Conservation (phyloP, 1,140 invertebrate genomes). For the Drosophila albomicans region DNA sequence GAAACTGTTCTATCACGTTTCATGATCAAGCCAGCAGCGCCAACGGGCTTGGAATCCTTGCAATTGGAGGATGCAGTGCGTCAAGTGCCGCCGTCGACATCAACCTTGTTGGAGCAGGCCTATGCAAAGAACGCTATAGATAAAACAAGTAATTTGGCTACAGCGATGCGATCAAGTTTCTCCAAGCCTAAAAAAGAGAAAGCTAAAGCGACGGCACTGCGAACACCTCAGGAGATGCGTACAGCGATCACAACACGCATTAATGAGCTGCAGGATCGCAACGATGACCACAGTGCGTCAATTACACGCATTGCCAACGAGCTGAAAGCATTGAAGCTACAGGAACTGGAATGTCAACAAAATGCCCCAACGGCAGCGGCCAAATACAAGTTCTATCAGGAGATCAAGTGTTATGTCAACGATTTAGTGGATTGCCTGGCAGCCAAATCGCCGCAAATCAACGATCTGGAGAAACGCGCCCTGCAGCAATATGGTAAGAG, state of each 20-base stretch:
- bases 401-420: constrained; percentile 97
- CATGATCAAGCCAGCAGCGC: constrained; percentile 71
- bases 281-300: constrained; percentile 86
- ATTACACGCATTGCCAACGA: constrained; percentile 86
- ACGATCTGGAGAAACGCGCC: constrained; percentile 91
- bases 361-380: constrained; percentile 89
- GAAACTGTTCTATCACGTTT: constrained; percentile 83
- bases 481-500: constrained; percentile 90
- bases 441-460: constrained; percentile 93
- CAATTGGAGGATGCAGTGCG: constrained; percentile 46
- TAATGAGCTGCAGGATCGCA: constrained; percentile 75
- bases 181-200: constrained; percentile 75
- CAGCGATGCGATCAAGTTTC: constrained; percentile 51
- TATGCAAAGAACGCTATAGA: constrained; percentile 74
- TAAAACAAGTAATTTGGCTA: constrained; percentile 46
- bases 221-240: constrained; percentile 87
- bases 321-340: constrained; percentile 87
- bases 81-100: constrained; percentile 65
- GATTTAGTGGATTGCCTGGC: constrained; percentile 98
- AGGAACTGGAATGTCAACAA: constrained; percentile 87
- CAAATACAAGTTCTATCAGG: constrained; percentile 96
- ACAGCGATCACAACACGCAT: constrained; percentile 72
- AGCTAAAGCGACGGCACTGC: constrained; percentile 84
- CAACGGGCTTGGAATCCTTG: constrained; percentile 13
- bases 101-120: constrained; percentile 76